These are phyloP conservation scores for Eulithis prunata DNA, from an alignment of 2,888 invertebrate genomes.

Conservation along the genomic window DNA sequence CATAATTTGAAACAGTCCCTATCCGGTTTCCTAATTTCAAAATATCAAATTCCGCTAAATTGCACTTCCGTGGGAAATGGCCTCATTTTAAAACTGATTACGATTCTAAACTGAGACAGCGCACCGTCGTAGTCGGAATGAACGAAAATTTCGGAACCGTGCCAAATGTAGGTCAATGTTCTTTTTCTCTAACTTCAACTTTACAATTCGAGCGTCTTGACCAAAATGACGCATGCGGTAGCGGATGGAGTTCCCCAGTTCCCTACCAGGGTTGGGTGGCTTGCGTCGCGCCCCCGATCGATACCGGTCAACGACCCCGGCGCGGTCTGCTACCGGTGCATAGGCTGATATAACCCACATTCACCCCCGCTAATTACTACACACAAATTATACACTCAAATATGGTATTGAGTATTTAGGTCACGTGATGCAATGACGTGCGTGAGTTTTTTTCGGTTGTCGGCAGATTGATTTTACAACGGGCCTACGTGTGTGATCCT, in stretches of 20 bases:
- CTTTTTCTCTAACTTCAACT: constrained; percentile 40
- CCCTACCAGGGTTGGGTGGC: constrained; percentile 53
- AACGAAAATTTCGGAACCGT: constrained; percentile 20
- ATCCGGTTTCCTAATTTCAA: constrained; percentile 1
- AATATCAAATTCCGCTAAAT: constrained; percentile 8
- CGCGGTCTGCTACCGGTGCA: constrained; percentile 67
- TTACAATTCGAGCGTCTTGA: constrained; percentile 51
- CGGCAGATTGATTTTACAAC: constrained; percentile 29
- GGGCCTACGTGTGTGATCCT: constrained; percentile 11
- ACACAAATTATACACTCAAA: constrained; percentile 65
- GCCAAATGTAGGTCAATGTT: constrained; percentile 43
- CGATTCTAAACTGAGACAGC: constrained; percentile 3
- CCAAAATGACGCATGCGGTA: constrained; percentile 80
- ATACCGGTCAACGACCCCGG: constrained; percentile 81
- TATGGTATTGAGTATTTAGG: constrained; percentile 63
- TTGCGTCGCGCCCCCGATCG: constrained; percentile 74
- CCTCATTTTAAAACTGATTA: constrained; percentile 26
- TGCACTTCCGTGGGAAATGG: constrained; percentile 2
- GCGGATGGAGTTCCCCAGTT: constrained; percentile 59
- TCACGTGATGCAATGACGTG: constrained; percentile 47
- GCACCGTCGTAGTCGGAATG: background rate
- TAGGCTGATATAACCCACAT: constrained; percentile 74
- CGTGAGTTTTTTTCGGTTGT: constrained; percentile 27
- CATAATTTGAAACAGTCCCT: constrained; percentile 4
- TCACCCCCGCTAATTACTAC: constrained; percentile 70